Evolutionary conservation across 2,888 invertebrate species (phyloP).

Genomic region (Eilema sororculum): DNA sequence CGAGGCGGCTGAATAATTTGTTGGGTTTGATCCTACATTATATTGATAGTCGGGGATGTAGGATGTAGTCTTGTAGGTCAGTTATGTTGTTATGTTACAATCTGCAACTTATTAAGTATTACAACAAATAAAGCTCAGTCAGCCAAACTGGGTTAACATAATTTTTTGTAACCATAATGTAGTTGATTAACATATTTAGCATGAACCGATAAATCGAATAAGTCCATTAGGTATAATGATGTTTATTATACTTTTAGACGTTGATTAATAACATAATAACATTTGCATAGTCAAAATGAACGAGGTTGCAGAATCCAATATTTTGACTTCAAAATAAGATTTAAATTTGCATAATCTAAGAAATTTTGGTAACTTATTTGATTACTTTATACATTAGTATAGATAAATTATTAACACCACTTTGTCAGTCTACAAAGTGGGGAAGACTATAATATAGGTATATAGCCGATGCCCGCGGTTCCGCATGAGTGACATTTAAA

Average conservation of each 20-base stretch:
- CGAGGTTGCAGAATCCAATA: conserved; percentile 3
- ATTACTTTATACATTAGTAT: background rate
- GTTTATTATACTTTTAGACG: conserved; percentile 4
- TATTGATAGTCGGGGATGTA: background rate
- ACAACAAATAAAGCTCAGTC: background rate
- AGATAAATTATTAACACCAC: background rate
- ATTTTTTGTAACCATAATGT: conserved; percentile 3
- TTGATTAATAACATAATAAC: conserved; percentile 20
- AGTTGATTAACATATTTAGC: conserved; percentile 24
- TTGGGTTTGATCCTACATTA: background rate
- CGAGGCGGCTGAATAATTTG: too few species aligned
- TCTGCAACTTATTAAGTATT: background rate
- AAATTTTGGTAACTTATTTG: background rate
- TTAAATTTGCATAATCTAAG: conserved; percentile 18
- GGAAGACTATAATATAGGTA: too few species aligned
- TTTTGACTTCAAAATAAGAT: conserved; percentile 17
- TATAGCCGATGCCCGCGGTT: too few species aligned
- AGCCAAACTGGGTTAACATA: conserved; percentile 16
- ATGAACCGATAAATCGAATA: conserved; percentile 11
- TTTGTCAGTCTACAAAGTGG: background rate
- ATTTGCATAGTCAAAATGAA: conserved; percentile 27
- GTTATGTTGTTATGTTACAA: background rate
- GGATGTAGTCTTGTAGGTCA: background rate
- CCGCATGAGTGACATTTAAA: too few species aligned
- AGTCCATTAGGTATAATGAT: conserved; percentile 8